Conservation (phyloP, 2,113 vertebrate species). For the Phrynosoma platyrhinos region DNA sequence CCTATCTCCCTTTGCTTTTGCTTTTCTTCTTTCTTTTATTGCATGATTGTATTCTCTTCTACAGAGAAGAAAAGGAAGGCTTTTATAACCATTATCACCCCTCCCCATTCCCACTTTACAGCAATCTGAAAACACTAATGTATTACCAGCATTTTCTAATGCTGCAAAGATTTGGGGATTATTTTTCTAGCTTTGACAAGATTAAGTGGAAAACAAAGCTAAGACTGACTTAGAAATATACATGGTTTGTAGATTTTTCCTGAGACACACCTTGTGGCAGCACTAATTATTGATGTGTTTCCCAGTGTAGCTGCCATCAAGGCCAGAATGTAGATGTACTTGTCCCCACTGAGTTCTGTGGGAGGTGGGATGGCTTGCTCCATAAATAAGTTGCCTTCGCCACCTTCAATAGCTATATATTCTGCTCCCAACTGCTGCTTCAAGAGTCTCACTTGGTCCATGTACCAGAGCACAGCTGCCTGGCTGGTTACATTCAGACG, state of each 20-base stretch:
- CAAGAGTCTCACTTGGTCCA: conserved; percentile 79
- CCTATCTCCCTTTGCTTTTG: too few species aligned
- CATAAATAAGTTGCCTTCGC: conserved; percentile 81
- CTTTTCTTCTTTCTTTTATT: too few species aligned
- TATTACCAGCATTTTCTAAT: neutral
- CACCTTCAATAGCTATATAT: conserved; percentile 83
- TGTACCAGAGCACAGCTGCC: conserved; percentile 83
- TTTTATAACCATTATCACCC: too few species aligned
- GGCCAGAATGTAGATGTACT: conserved; percentile 78
- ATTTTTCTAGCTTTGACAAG: neutral
- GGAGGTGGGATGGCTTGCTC: conserved; percentile 75
- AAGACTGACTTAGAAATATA: neutral
- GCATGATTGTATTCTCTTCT: neutral
- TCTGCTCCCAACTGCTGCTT: conserved; percentile 80
- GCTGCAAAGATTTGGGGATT: neutral
- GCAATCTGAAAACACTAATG: neutral
- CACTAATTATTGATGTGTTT: conserved; percentile 81
- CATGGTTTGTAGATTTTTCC: neutral
- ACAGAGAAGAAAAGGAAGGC: neutral
- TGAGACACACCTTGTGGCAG: conserved; percentile 80
- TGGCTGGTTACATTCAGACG: conserved; percentile 87
- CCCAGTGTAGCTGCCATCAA: conserved; percentile 79
- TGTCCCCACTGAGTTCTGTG: conserved; percentile 69
- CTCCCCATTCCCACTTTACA: too few species aligned
- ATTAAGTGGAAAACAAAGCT: neutral